Conservation (phyloP, 2,113 vertebrate species). For the Trichomycterus rosablanca region DNA sequence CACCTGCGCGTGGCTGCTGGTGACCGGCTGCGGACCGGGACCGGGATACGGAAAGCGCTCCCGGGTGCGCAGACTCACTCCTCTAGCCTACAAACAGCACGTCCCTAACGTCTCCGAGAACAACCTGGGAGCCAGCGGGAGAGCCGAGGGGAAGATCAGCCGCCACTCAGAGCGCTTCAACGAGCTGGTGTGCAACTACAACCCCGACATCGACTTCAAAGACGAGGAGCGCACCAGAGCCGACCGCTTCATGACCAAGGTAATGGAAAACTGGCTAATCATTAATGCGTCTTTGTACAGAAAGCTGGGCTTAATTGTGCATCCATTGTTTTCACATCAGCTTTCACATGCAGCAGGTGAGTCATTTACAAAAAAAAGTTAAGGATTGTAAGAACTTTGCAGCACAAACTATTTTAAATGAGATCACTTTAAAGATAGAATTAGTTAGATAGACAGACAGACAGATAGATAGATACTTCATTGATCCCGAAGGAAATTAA, state of each 20-base stretch:
- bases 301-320: neutral
- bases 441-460: no score
- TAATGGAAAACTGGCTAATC: conserved; percentile 55
- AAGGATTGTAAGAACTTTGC: no score
- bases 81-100: conserved; percentile 88
- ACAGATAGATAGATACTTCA: no score
- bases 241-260: conserved; percentile 96
- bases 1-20: conserved; percentile 62
- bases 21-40: conserved; percentile 85
- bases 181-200: conserved; percentile 95
- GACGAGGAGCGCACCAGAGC: conserved; percentile 96
- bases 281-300: neutral
- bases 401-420: neutral
- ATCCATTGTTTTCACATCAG: no score
- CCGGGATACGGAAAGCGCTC: conserved; percentile 77
- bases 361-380: no score
- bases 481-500: no score
- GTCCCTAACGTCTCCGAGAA: conserved; percentile 94
- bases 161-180: conserved; percentile 91
- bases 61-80: conserved; percentile 80
- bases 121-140: conserved; percentile 92
- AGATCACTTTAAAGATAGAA: neutral
- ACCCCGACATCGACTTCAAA: conserved; percentile 97
- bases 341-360: no score
- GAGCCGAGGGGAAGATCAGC: conserved; percentile 91